Evolutionary conservation across 2,113 vertebrate species (phyloP).

Genomic region (Calidris pygmaea): DNA sequence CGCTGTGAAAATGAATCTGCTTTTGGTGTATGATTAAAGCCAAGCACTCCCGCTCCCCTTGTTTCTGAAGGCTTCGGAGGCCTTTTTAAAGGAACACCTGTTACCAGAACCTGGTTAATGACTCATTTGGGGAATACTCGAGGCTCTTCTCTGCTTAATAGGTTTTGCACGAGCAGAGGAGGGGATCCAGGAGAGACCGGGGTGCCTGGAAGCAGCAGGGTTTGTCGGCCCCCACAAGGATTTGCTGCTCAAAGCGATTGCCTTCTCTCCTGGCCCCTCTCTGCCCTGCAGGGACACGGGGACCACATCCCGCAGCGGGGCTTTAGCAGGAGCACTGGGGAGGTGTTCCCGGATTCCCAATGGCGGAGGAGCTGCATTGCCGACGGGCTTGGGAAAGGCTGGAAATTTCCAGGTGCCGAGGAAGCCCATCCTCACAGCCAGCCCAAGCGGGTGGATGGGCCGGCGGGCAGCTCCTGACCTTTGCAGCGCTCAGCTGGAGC

Average conservation of each 20-base stretch:
- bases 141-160: neutral
- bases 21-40: neutral
- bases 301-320: rapidly evolving
- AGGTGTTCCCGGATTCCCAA: neutral
- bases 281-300: neutral
- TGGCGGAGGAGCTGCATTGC: neutral
- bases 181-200: neutral
- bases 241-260: neutral
- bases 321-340: neutral
- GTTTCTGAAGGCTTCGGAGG: neutral
- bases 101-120: neutral
- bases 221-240: rapidly evolving
- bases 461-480: neutral
- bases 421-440: neutral
- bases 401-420: neutral
- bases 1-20: neutral
- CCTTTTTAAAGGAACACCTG: conserved; percentile 12
- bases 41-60: neutral
- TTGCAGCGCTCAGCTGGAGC: neutral
- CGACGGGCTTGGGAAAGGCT: neutral
- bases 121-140: neutral
- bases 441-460: neutral
- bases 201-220: neutral
- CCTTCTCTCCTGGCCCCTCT: rapidly evolving
- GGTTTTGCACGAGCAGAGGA: neutral